A percentile compares a stretch with the other conserved stretches of the same genome.
phyloP scores from a whole-genome alignment of 2,113 vertebrate species.

The Cyrtonyx montezumae region DNA sequence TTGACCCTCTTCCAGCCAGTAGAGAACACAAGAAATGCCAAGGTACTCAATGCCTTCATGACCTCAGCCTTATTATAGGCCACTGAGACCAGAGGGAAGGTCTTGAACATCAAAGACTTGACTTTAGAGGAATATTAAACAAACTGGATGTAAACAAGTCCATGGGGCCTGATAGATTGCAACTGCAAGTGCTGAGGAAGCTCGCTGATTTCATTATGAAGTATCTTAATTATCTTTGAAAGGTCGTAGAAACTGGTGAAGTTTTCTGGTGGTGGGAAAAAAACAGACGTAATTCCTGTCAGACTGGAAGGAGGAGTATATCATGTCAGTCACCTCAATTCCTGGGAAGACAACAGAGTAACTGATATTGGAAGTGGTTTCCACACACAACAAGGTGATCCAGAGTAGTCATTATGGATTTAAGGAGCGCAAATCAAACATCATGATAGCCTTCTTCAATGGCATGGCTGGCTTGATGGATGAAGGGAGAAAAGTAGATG shows the following conservation, averaged over 20 bases:
- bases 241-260: neutral
- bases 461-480: neutral
- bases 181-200: neutral
- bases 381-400: neutral
- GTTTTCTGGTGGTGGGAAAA: neutral
- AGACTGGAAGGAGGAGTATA: neutral
- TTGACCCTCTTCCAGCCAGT: neutral
- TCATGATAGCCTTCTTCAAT: neutral
- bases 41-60: neutral
- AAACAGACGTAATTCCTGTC: neutral
- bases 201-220: neutral
- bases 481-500: neutral
- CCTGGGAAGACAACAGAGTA: neutral
- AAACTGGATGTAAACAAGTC: neutral
- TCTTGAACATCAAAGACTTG: neutral
- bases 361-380: neutral
- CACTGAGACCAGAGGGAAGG: neutral
- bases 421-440: neutral
- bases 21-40: neutral
- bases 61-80: neutral
- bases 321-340: neutral
- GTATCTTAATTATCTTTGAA: neutral
- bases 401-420: neutral
- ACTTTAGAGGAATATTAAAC: fast-evolving
- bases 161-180: neutral